These are phyloP conservation scores for Phyllopteryx taeniolatus DNA, from an alignment of 2,113 vertebrate genomes.

Conservation along the genomic window DNA sequence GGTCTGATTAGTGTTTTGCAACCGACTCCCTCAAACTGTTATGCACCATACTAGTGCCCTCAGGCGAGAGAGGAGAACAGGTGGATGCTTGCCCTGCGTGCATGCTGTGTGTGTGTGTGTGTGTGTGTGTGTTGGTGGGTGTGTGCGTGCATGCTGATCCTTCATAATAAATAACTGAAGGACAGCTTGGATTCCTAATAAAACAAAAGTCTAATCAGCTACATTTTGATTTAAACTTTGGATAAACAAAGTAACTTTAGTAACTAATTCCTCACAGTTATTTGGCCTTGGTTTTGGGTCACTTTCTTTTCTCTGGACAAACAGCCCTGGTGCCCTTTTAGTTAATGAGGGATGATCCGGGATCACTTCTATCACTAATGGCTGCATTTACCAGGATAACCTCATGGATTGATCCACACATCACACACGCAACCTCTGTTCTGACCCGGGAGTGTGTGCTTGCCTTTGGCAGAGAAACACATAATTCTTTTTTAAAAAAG, in stretches of 20 bases:
- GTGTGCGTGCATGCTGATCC: conserved; percentile 24
- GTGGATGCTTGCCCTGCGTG: conserved; percentile 61
- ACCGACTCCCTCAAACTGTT: conserved; percentile 80
- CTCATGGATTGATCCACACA: conserved; percentile 53
- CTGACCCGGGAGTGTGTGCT: conserved; percentile 29
- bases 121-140: conserved; percentile 10
- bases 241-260: conserved; percentile 33
- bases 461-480: conserved; percentile 6
- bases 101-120: conserved; percentile 27
- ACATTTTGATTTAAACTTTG: conserved; percentile 46
- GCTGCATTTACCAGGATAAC: conserved; percentile 54
- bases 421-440: conserved; percentile 43
- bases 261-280: conserved; percentile 47
- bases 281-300: conserved; percentile 62
- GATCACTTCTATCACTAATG: conserved; percentile 63
- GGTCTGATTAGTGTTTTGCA: conserved; percentile 83
- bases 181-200: conserved; percentile 50
- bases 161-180: conserved; percentile 64
- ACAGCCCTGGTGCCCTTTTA: conserved; percentile 57
- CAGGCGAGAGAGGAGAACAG: conserved; percentile 65
- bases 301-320: conserved; percentile 63
- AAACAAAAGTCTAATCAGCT: conserved; percentile 47
- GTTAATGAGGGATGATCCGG: conserved; percentile 69
- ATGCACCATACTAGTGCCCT: conserved; percentile 67
- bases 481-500: not conserved